Conservation (phyloP, 2,113 vertebrate species). For the Steatornis caripensis region DNA sequence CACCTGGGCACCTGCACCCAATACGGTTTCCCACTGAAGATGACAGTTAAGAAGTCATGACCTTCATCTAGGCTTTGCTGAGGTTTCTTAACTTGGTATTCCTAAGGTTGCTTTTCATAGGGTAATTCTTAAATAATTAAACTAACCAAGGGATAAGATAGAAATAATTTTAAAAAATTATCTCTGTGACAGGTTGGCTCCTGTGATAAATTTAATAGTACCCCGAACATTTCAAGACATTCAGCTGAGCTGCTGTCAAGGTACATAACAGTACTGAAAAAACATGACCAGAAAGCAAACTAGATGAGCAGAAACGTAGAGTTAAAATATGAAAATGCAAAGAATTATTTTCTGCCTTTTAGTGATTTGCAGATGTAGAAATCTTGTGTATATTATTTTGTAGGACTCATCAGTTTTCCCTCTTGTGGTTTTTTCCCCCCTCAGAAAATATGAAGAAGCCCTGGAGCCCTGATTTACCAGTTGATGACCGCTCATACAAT, state of each 20-base stretch:
- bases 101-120: not conserved
- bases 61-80: not conserved
- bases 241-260: not conserved
- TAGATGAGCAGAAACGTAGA: not conserved
- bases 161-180: not conserved
- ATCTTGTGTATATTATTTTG: not conserved
- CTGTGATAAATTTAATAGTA: not conserved
- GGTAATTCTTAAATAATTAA: not conserved
- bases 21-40: not conserved
- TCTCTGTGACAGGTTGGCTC: not conserved
- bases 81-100: not conserved
- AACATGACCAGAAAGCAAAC: not conserved
- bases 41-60: not conserved
- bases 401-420: not conserved
- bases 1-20: not conserved
- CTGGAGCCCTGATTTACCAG: not conserved
- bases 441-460: conserved; percentile 48
- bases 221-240: not conserved
- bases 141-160: not conserved
- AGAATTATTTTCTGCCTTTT: not conserved
- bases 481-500: conserved; percentile 7
- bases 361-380: not conserved
- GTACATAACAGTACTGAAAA: not conserved
- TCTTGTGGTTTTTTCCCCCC: not conserved
- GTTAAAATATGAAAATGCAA: not conserved